Evolutionary conservation across 2,888 invertebrate genomes (phyloP), one percentile per base, ranked within the genome.

Genomic region (Sussaba pulchella): DNA sequence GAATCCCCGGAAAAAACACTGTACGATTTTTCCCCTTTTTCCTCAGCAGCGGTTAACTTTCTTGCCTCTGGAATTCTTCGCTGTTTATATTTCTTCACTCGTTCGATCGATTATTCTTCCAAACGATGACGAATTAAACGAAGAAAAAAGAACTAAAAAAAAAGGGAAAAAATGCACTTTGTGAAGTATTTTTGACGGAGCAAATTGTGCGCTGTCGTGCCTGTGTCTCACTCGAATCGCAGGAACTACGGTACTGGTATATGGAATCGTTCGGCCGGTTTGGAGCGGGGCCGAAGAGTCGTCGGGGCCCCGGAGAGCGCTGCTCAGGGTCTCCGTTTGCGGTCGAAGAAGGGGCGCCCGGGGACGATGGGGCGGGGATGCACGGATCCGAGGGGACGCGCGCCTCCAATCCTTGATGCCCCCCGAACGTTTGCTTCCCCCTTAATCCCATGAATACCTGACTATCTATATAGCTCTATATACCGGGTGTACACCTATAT

Each of bases 221-320:
- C 67, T 77, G 74, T 80, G 72, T 52, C 84, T n/a, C n/a, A n/a
- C n/a, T n/a, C n/a, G n/a, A n/a, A n/a, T n/a, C n/a, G n/a, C n/a
- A n/a, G n/a, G n/a, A n/a, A n/a, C n/a, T n/a, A n/a, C n/a, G n/a
- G n/a, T n/a, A n/a, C n/a, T n/a, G n/a, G n/a, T n/a, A n/a, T 74
- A 54, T 64, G 77, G 84, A 86, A 85, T 84, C 85, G 85, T 75
- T 85, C 74, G 31, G 81, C 73, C 80, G 77, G 81, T 72, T 64
- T 79, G 74, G 77, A 83, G 81, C 61, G 82, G 78, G 84, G 77
- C 81, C 82, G 54, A 19, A 36, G 71, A 61, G 69, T 73, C 43
- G 63, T 64, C 75, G 81, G 72, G 75, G 76, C 75, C 79, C 79
- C 76, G 54, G 47, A 52, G 63, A 76, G 63, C 41, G 41, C 10